Conservation (phyloP, 2,888 invertebrate genomes). For the Tuta absoluta region DNA sequence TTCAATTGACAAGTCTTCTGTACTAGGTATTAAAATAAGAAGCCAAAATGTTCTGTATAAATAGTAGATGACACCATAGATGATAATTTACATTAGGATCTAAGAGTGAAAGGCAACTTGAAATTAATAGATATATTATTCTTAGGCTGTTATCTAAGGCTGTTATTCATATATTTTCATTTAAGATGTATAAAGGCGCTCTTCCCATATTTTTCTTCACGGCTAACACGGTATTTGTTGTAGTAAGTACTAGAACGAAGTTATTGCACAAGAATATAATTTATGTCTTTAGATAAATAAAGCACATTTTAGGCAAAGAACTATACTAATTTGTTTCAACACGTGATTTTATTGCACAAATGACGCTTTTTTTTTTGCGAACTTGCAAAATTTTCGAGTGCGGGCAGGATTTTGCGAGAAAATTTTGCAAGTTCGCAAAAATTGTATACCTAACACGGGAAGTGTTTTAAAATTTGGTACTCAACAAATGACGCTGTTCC, state of each 20-base stretch:
- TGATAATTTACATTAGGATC: slow-evolving; percentile 38
- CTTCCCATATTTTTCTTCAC: not conserved
- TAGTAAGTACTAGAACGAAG: not conserved
- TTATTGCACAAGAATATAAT: not conserved
- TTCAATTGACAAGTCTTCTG: slow-evolving; percentile 29
- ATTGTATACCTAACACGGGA: too few relatives aligned
- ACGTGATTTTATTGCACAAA: not conserved
- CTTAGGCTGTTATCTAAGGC: slow-evolving; percentile 24
- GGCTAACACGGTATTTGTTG: too few relatives aligned
- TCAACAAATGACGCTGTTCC: too few relatives aligned
- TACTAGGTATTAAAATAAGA: not conserved
- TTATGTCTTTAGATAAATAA: not conserved
- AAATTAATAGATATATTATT: slow-evolving; percentile 38
- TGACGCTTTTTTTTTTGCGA: too few relatives aligned
- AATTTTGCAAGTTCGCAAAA: too few relatives aligned
- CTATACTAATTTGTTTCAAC: not conserved
- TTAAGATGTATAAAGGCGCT: slow-evolving; percentile 13
- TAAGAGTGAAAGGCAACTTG: slow-evolving; percentile 51
- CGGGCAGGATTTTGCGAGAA: too few relatives aligned
- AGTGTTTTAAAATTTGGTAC: too few relatives aligned
- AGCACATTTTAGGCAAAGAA: not conserved
- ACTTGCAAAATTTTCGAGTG: too few relatives aligned
- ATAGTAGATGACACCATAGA: slow-evolving; percentile 32
- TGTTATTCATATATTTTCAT: slow-evolving; percentile 24
- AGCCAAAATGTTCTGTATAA: not conserved